Evolutionary conservation across 2,113 vertebrate genomes (phyloP).

Genomic region (Seriola rivoliana): DNA sequence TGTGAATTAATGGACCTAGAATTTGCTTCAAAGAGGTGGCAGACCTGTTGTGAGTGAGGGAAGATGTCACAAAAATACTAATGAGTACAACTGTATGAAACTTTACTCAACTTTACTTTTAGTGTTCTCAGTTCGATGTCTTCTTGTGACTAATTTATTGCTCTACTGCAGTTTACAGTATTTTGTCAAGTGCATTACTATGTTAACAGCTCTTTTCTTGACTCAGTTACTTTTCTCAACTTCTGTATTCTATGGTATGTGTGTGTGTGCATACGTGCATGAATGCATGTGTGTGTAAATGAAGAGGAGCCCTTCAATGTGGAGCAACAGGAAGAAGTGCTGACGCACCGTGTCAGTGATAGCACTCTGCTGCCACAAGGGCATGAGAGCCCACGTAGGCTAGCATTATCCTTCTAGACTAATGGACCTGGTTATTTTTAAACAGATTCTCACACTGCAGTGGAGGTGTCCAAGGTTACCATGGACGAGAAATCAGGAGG

Average conservation of each 20-base stretch:
- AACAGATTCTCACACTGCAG: conserved; percentile 84
- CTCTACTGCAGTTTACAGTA: not conserved
- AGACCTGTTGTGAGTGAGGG: conserved; percentile 1
- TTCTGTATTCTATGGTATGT: conserved; percentile 12
- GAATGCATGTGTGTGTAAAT: conserved; percentile 63
- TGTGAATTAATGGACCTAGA: conserved; percentile 74
- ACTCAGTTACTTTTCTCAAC: conserved; percentile 33
- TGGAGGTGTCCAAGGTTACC: conserved; percentile 85
- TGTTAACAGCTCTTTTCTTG: conserved; percentile 25
- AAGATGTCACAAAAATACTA: conserved; percentile 21
- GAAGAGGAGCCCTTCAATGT: conserved; percentile 78
- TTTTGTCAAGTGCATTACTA: not conserved
- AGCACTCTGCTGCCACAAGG: conserved; percentile 82
- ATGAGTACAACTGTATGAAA: not conserved
- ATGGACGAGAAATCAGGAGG: conserved; percentile 74
- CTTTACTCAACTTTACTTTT: conserved; percentile 28
- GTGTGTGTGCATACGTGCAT: conserved; percentile 28
- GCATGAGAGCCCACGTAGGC: conserved; percentile 81
- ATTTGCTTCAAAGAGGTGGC: conserved; percentile 29
- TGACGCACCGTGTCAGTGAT: conserved; percentile 84
- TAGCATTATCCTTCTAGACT: conserved; percentile 83
- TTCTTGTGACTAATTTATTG: conserved; percentile 16
- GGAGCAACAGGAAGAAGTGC: conserved; percentile 84
- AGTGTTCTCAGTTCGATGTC: conserved; percentile 11
- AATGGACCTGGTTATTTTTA: conserved; percentile 87